phyloP scores from a whole-genome alignment of 2,888 invertebrate genomes.

The Aphrophora alni region DNA sequence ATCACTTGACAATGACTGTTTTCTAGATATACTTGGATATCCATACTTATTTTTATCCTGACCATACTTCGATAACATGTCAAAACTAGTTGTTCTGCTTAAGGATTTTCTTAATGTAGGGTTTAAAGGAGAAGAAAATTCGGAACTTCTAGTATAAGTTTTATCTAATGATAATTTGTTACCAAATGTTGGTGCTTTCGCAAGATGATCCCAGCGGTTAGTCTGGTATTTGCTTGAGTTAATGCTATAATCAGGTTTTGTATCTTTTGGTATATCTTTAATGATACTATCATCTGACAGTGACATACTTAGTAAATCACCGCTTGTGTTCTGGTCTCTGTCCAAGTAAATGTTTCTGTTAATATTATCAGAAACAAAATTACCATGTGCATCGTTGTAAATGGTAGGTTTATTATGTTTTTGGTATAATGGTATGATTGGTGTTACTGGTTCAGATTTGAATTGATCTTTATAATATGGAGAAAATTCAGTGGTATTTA shows the following conservation, averaged over 20 bases:
- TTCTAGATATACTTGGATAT: neutral
- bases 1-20: neutral
- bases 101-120: neutral
- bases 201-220: neutral
- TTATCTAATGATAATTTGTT: neutral
- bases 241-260: neutral
- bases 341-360: neutral
- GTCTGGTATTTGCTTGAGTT: neutral
- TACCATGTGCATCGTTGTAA: neutral
- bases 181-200: neutral
- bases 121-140: neutral
- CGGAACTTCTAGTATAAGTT: neutral
- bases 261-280: neutral
- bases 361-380: neutral
- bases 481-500: neutral
- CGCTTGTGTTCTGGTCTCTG: constrained; percentile 10
- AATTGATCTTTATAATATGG: neutral
- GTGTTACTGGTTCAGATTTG: neutral
- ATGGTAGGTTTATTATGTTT: neutral
- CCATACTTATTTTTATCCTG: neutral
- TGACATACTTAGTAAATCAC: neutral
- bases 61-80: neutral
- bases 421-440: neutral
- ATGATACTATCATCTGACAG: neutral
- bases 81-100: neutral